phyloP scores from a whole-genome alignment of 2,888 invertebrate species.

The Gasteruption jaculator region DNA sequence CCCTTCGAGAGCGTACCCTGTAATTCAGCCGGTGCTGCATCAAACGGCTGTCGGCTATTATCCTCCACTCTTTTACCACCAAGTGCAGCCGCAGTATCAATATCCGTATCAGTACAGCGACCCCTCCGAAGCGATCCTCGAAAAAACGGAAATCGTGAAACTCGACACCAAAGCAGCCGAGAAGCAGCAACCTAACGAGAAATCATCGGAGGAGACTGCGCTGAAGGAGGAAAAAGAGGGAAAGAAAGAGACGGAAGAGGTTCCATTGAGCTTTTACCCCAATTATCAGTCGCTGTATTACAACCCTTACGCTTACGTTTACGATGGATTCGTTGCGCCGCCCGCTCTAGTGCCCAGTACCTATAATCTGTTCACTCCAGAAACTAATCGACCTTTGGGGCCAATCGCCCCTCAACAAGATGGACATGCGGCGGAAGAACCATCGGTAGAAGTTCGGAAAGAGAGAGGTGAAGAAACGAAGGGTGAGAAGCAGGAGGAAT shows the following conservation, averaged over 20 bases:
- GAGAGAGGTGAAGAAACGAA: too few species aligned
- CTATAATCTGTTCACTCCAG: slow-evolving; percentile 38
- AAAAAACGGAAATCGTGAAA: slow-evolving; percentile 31
- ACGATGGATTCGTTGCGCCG: slow-evolving; percentile 36
- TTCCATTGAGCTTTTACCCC: slow-evolving; percentile 37
- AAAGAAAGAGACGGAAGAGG: slow-evolving; percentile 11
- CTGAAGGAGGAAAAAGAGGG: slow-evolving; percentile 11
- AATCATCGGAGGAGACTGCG: not conserved
- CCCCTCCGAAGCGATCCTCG: too few species aligned
- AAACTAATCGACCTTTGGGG: slow-evolving; percentile 35
- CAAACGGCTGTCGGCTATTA: slow-evolving; percentile 58
- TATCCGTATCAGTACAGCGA: too few species aligned
- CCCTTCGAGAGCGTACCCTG: slow-evolving; percentile 71
- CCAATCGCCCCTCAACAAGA: slow-evolving; percentile 32
- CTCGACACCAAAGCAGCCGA: too few species aligned
- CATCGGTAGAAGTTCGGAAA: too few species aligned
- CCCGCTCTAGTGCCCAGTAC: slow-evolving; percentile 33
- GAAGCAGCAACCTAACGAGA: slow-evolving; percentile 2
- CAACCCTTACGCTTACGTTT: slow-evolving; percentile 42
- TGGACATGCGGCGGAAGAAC: too few species aligned
- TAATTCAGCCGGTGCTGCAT: slow-evolving; percentile 68
- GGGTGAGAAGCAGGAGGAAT: too few species aligned
- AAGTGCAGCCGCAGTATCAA: slow-evolving; percentile 35
- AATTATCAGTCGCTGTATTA: slow-evolving; percentile 44
- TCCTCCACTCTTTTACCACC: slow-evolving; percentile 40